Evolutionary conservation across 2,888 invertebrate species (phyloP).

Genomic region (Rhagonycha lutea): DNA sequence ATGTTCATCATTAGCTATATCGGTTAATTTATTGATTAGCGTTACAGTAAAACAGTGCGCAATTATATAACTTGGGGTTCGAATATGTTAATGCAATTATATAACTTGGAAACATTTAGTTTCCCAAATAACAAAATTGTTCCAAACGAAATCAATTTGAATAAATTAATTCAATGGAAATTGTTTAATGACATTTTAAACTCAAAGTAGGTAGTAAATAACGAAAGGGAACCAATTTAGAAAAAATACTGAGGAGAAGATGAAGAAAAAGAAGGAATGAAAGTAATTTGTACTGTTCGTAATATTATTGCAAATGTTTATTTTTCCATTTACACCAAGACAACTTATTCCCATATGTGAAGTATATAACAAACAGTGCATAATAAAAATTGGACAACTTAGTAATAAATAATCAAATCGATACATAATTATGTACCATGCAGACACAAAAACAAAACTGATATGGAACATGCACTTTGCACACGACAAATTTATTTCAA

Average conservation of each 20-base stretch:
- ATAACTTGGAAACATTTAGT: neutral
- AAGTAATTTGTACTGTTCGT: neutral
- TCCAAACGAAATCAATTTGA: neutral
- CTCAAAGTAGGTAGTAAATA: neutral
- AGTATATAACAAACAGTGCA: neutral
- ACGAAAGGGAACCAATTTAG: neutral
- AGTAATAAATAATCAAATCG: neutral
- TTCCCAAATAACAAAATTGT: neutral
- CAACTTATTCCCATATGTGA: neutral
- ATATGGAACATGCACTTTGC: neutral
- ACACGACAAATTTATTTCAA: neutral
- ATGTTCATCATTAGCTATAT: conserved; percentile 1
- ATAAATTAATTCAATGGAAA: neutral
- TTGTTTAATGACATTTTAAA: neutral
- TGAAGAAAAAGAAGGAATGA: neutral
- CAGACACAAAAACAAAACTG: neutral
- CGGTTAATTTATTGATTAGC: conserved; percentile 1
- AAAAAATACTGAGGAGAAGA: neutral
- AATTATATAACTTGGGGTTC: neutral
- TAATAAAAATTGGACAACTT: neutral
- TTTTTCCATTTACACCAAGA: neutral
- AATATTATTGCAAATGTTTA: neutral
- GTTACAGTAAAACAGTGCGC: neutral
- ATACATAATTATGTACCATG: neutral
- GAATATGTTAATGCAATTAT: neutral